Evolutionary conservation across 2,113 vertebrate genomes (phyloP), one percentile per base, ranked within the genome.

Genomic region (Entosphenus tridentatus): DNA sequence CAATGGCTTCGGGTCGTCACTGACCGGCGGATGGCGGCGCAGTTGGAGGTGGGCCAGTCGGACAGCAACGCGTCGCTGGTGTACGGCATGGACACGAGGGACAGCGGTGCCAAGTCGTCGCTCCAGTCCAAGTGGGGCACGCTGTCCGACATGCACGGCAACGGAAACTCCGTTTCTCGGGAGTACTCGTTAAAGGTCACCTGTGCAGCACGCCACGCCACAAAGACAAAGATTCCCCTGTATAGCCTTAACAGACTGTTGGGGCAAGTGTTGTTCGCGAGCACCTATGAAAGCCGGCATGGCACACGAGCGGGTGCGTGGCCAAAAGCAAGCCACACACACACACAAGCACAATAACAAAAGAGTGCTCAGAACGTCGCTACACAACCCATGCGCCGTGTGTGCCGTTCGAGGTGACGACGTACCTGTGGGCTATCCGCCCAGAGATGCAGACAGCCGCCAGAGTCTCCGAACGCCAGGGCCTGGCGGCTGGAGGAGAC

Each of bases 401-500:
- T 39, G 39, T 39, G 39, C 39, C 39, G 39, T 39, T 39, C 39
- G 39, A 39, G 39, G 39, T 39, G 39, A 39, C 39, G 39, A 65
- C 9, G 21, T 65, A 65, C 62, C 62, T 65, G 62, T 0, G 90
- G 86, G 3, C 84, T 83, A 55, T 93, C 89, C 0, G 89, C 87
- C 93, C 93, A 96, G 5, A 98, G 85, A 75, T 95, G 93, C 69
- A 95, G 83, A 2, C 89, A 88, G 1, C 93, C 92, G 57, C 90
- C 88, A 0, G 90, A 96, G 78, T 98, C 93, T 1, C 93, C 93
- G 2, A 98, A 98, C 3, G 87, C 86, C 77, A 96, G 72, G 0
- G 89, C 89, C 75, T 95, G 92, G 71, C 96, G 96, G 81, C 87
- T 96, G 76, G 89, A 81, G 0, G 89, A 96, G 57, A 96, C 90